A percentile compares a stretch with the other conserved stretches of the same genome.
Evolutionary conservation across 2,888 invertebrate genomes (phyloP).

Genomic region (Limulus polyphemus): DNA sequence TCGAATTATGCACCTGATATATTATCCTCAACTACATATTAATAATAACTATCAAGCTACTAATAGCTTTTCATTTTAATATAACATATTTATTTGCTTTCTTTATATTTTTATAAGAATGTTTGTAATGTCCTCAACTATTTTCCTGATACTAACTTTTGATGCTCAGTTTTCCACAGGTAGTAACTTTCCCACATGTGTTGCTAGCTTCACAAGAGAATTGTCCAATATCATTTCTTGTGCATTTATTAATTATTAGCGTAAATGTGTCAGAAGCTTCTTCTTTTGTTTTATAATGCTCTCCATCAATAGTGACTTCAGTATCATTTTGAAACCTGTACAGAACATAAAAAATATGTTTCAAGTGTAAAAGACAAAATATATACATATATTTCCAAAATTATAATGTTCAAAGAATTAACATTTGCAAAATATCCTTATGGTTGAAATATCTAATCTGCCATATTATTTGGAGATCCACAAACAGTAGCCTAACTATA

Average conservation of each 20-base stretch:
- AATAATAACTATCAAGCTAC: too few relatives aligned
- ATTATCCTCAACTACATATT: too few relatives aligned
- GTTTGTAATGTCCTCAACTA: too few relatives aligned
- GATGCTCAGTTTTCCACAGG: conserved; percentile 16
- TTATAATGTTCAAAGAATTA: conserved; percentile 1
- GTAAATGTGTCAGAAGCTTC: conserved; percentile 16
- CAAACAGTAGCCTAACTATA: too few relatives aligned
- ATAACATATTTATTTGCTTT: too few relatives aligned
- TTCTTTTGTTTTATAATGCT: conserved; percentile 12
- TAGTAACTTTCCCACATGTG: conserved; percentile 18
- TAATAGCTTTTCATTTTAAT: too few relatives aligned
- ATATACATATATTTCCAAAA: conserved; percentile 10
- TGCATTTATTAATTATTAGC: conserved; percentile 19
- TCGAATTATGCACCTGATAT: too few relatives aligned
- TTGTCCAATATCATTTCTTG: conserved; percentile 21
- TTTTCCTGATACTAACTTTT: conserved; percentile 12
- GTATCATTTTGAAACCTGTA: conserved; percentile 18
- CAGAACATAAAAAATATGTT: background rate
- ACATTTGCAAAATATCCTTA: conserved; percentile 1
- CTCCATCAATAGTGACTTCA: conserved; percentile 16
- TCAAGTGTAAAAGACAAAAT: background rate
- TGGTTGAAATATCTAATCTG: too few relatives aligned
- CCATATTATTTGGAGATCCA: too few relatives aligned
- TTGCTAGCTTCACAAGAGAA: conserved; percentile 25
- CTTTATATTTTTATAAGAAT: too few relatives aligned